Evolutionary conservation across 2,888 invertebrate species (phyloP).

Genomic region (Harmothoe impar): DNA sequence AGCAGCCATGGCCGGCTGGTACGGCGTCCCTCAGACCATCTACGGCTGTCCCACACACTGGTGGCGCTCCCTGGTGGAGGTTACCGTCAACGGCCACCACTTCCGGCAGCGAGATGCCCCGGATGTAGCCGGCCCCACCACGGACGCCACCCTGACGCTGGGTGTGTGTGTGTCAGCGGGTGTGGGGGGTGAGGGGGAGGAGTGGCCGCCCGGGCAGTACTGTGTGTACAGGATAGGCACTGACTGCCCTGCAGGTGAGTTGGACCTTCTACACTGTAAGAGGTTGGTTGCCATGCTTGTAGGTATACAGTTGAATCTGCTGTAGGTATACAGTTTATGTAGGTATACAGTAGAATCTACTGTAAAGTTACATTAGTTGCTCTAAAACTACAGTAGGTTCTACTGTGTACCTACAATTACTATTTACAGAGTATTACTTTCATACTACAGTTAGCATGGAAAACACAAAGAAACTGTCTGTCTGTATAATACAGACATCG

Average conservation of each 20-base stretch:
- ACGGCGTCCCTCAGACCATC: constrained; percentile 9
- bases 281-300: too few species aligned
- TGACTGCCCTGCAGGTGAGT: background rate
- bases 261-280: too few species aligned
- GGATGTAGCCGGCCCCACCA: background rate
- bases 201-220: background rate
- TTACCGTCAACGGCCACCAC: background rate
- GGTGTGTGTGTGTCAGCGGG: background rate
- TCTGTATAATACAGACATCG: too few species aligned
- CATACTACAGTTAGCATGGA: too few species aligned
- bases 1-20: constrained; percentile 8
- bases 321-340: too few species aligned
- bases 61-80: background rate
- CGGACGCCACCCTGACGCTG: background rate
- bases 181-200: background rate
- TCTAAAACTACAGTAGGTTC: too few species aligned
- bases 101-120: background rate
- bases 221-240: background rate
- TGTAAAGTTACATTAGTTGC: too few species aligned
- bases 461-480: too few species aligned
- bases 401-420: too few species aligned
- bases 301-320: too few species aligned
- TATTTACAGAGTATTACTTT: too few species aligned
- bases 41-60: background rate
- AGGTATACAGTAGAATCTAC: too few species aligned